Conservation (phyloP, 2,113 vertebrate species). For the Miniopterus natalensis region DNA sequence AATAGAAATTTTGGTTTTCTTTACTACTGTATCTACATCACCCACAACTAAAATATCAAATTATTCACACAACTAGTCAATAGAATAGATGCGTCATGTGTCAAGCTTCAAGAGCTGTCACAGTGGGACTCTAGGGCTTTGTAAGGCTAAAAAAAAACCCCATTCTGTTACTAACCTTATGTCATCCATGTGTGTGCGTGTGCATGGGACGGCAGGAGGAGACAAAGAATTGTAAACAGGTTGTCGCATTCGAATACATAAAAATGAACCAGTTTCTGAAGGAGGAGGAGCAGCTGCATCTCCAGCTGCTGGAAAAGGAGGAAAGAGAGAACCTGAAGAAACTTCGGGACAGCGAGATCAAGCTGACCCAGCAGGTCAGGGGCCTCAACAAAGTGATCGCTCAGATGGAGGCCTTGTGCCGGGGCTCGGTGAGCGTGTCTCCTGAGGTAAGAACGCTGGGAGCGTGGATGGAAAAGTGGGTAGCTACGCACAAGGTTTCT, state of each 20-base stretch:
- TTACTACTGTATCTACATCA: neutral
- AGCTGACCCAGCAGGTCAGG: constrained; percentile 63
- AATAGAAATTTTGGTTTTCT: neutral
- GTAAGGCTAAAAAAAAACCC: neutral
- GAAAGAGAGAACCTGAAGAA: constrained; percentile 70
- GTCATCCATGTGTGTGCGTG: no score
- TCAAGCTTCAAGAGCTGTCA: neutral
- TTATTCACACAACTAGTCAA: neutral
- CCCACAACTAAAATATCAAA: neutral
- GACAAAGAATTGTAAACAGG: constrained; percentile 71
- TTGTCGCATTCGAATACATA: constrained; percentile 68
- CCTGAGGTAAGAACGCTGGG: constrained; percentile 65
- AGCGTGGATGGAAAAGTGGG: neutral
- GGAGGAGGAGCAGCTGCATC: constrained; percentile 74
- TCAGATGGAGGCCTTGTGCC: constrained; percentile 44
- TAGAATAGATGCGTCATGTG: neutral
- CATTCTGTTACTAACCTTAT: neutral
- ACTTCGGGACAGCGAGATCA: constrained; percentile 59
- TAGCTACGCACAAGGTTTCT: no score
- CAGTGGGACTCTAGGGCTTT: neutral
- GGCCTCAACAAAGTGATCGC: constrained; percentile 60
- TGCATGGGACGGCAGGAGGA: constrained; percentile 66
- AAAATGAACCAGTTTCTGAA: constrained; percentile 82
- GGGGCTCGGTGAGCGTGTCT: neutral
- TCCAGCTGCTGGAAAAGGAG: constrained; percentile 69